Evolutionary conservation across 2,113 vertebrate genomes (phyloP).

Genomic region (Mesocricetus auratus): DNA sequence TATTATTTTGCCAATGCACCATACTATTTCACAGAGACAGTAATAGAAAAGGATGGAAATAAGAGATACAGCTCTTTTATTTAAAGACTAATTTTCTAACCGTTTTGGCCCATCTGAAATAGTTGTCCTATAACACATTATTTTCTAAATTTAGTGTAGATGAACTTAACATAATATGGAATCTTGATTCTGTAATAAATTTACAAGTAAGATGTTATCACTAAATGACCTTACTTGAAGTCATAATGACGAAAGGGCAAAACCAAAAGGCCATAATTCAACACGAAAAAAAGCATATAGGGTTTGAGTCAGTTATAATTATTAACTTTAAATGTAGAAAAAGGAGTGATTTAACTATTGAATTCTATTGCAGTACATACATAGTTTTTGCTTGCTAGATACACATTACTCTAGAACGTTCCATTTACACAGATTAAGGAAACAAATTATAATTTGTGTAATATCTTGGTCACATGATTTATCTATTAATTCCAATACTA

Average conservation of each 20-base stretch:
- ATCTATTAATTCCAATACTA: background rate
- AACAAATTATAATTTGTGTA: background rate
- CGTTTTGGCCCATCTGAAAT: background rate
- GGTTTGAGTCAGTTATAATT: background rate
- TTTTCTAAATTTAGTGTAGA: background rate
- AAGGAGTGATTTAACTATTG: background rate
- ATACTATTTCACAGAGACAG: no score
- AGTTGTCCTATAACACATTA: background rate
- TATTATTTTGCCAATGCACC: no score
- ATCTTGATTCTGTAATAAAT: slow-evolving; percentile 26
- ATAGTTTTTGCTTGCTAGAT: background rate
- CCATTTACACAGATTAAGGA: background rate
- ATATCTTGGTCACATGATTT: background rate
- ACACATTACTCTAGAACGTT: background rate
- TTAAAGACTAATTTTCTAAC: background rate
- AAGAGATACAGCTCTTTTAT: background rate
- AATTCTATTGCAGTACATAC: background rate
- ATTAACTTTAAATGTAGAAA: background rate
- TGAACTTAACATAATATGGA: background rate
- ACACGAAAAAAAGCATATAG: background rate
- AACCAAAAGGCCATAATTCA: background rate
- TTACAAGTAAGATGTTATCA: background rate
- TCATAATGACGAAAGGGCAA: background rate
- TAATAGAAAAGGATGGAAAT: background rate
- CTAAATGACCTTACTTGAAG: slow-evolving; percentile 1